Evolutionary conservation across 2,888 invertebrate species (phyloP), one percentile per base, ranked within the genome.

Genomic region (Piscicola geometra): DNA sequence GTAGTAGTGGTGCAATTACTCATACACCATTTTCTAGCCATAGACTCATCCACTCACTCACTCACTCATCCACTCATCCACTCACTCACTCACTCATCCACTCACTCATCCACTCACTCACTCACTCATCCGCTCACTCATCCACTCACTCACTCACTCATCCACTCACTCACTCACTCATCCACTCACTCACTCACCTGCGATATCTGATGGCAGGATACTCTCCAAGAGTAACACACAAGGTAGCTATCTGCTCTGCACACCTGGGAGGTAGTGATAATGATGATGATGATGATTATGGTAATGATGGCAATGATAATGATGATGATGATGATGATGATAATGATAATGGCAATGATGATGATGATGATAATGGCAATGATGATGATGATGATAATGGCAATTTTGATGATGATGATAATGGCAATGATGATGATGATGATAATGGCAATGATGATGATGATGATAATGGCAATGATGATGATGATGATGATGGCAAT

Each of bases 171-270:
- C 79, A 68, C 9, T 25, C 36, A 71, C 15, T 71, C 41, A 75
- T 21, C 41, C 28, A 73, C n/a, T 41, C 41, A 56, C 25, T 9
- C 30, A 77, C 76, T 68, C 80, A 84, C 84, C 81, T 80, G 77
- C 85, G 81, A 79, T 84, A 85, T 81, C 85, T 81, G 64, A 85
- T 82, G 73, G 83, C 82, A 0, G 85, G 85, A 77, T 85, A 85
- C 87, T 99, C 99, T 73, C 99, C 99, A 66, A 99, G 90, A 0
- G 98, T 98, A 66, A 99, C 97, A 86, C 99, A 99, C 36, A 99
- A 89, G 0, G 99, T 99, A 0, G 99, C 99, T 76, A 99, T 96
- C 87, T 99, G 99, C 87, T 99, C 99, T 25, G 99, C 99, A 78
- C 80, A 78, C 28, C 60, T 56, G 50, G n/a, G n/a, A 30, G 1